Base-by-base conservation (phyloP, 2,888 invertebrate genomes). In the Argynnis bischoffii region DNA sequence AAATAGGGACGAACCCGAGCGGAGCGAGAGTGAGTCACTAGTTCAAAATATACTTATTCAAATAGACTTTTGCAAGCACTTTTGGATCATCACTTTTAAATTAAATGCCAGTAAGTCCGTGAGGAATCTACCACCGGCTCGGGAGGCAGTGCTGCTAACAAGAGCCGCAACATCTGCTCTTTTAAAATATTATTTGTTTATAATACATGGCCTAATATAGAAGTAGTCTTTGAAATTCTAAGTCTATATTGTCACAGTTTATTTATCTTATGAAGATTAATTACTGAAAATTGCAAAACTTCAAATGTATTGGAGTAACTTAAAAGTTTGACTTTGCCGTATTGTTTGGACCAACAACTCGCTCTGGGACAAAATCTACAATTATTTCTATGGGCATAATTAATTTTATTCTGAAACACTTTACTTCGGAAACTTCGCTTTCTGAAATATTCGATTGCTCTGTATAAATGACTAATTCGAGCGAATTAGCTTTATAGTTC, bases 241-340 rank as follows among this genome's bases (percentile, higher is more conserved):
- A 59, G 50, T 50, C 47, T 50, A 66, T 55, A 60, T 65, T 50
- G 26, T 46, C 46, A 54, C 31, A 61, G 16, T 41, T 18, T 69
- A 70, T 72, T 70, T 70, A 63, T 69, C 55, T 69, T 65, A 71
- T 67, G 64, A 65, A 67, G 65, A 71, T 69, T 72, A 69, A 72
- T 72, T 69, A 66, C 65, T 64, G 54, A 67, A 72, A 71, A 65
- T 72, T 66, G 56, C 67, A 53, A 67, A 70, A 69, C 66, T 69
- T 66, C 59, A 67, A 69, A 65, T 71, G 69, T 69, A 67, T 59
- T 67, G 54, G 55, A 57, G 65, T 63, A 65, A 64, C 67, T 72
- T 67, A 50, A 64, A 66, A 66, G 59, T 66, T 66, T 54, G 51
- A 71, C 66, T 71, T 71, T 41, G 50, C 55, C 65, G 69, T 68